Evolutionary conservation across 2,888 invertebrate genomes (phyloP).

Genomic region (Thera obeliscata): DNA sequence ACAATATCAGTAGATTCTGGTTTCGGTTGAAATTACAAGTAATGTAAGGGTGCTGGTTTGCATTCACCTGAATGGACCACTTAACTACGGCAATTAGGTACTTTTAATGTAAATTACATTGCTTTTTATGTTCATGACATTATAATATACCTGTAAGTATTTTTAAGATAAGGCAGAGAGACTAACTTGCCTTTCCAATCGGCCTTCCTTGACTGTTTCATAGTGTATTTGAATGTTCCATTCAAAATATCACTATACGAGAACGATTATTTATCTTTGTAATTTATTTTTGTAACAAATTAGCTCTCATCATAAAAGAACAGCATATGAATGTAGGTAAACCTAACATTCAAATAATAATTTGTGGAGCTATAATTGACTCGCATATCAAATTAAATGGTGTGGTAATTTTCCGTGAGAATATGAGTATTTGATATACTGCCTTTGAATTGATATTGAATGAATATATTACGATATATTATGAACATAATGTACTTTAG

Average conservation of each 20-base stretch:
- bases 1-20: slow-evolving; percentile 46
- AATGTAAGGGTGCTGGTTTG: slow-evolving; percentile 66
- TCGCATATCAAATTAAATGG: slow-evolving; percentile 61
- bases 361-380: slow-evolving; percentile 44
- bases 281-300: slow-evolving; percentile 54
- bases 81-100: slow-evolving; percentile 55
- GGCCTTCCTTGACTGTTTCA: slow-evolving; percentile 70
- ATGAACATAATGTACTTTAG: slow-evolving; percentile 49
- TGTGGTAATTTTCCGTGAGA: slow-evolving; percentile 51
- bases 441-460: slow-evolving; percentile 55
- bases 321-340: slow-evolving; percentile 7
- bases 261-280: slow-evolving; percentile 51
- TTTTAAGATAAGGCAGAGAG: slow-evolving; percentile 62
- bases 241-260: slow-evolving; percentile 41
- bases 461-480: slow-evolving; percentile 54
- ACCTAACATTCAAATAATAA: slow-evolving; percentile 30
- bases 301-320: slow-evolving; percentile 43
- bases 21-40: slow-evolving; percentile 41
- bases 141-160: slow-evolving; percentile 56
- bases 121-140: slow-evolving; percentile 71
- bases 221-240: slow-evolving; percentile 49
- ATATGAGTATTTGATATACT: slow-evolving; percentile 55
- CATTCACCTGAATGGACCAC: slow-evolving; percentile 63
- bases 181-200: slow-evolving; percentile 69
- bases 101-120: slow-evolving; percentile 59